A percentile compares a stretch with the other conserved stretches of the same genome.
phyloP scores from a whole-genome alignment of 2,888 invertebrate species.

The Zonitis immaculata region DNA sequence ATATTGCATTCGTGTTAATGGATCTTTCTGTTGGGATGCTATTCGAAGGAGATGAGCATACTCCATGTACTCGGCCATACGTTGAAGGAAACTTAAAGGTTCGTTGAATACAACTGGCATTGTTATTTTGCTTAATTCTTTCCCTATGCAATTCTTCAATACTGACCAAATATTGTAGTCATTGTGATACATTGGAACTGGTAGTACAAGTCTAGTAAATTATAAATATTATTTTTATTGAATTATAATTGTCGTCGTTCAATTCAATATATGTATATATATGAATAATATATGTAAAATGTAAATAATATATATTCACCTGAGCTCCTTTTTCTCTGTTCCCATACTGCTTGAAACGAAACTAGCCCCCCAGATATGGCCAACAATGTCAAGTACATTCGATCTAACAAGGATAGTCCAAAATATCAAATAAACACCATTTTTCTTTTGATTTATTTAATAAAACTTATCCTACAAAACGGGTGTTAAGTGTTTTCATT shows the following conservation, averaged over 20 bases:
- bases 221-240: too few species aligned
- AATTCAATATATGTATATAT: too few species aligned
- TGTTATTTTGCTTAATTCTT: constrained; percentile 91
- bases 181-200: constrained; percentile 70
- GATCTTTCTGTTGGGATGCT: constrained; percentile 73
- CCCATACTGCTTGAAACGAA: constrained; percentile 29
- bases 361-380: constrained; percentile 24
- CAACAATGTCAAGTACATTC: constrained; percentile 21
- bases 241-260: too few species aligned
- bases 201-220: constrained; percentile 59
- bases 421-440: constrained; percentile 20
- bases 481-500: constrained; percentile 3
- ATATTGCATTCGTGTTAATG: constrained; percentile 76
- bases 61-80: constrained; percentile 92
- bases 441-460: constrained; percentile 15
- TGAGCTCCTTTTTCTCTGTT: constrained; percentile 28
- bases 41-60: constrained; percentile 72
- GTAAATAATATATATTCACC: too few species aligned
- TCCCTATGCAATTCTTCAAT: constrained; percentile 85
- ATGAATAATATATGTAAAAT: too few species aligned
- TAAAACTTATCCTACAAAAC: constrained; percentile 18
- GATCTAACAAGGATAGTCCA: constrained; percentile 19
- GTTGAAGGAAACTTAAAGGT: constrained; percentile 89
- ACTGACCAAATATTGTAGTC: constrained; percentile 89
- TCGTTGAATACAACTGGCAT: constrained; percentile 98